A percentile compares a stretch with the other conserved stretches of the same genome.
phyloP scores from a whole-genome alignment of 2,797 vertebrate genomes.

The Siniperca obscura region DNA sequence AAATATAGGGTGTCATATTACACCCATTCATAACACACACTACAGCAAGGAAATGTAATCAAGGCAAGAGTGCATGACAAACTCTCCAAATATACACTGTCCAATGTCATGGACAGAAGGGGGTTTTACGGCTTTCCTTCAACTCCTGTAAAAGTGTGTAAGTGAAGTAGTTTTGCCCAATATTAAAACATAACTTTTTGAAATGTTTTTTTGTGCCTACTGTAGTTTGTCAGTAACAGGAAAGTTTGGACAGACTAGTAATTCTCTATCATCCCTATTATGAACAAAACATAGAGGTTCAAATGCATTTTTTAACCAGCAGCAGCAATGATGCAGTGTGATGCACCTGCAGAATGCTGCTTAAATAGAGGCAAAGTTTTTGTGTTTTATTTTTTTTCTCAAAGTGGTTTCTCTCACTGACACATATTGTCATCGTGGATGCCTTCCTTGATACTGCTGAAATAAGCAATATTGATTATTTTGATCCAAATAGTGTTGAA shows the following conservation, averaged over 20 bases:
- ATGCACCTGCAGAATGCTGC: neutral
- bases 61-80: neutral
- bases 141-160: neutral
- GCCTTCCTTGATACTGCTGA: neutral
- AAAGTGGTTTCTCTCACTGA: neutral
- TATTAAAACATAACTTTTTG: neutral
- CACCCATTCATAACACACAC: constrained; percentile 1
- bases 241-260: neutral
- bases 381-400: neutral
- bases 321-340: neutral
- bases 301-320: neutral
- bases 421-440: neutral
- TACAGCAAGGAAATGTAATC: neutral
- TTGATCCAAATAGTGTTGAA: neutral
- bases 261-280: neutral
- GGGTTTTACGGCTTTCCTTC: neutral
- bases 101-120: neutral
- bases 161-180: neutral
- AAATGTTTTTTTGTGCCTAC: neutral
- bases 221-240: neutral
- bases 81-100: neutral
- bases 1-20: neutral
- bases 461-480: neutral
- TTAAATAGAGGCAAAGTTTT: neutral
- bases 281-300: neutral